A percentile compares a stretch with the other conserved stretches of the same genome.
Conservation (phyloP, 2,888 invertebrate species). For the Chrysomela aeneicollis region DNA sequence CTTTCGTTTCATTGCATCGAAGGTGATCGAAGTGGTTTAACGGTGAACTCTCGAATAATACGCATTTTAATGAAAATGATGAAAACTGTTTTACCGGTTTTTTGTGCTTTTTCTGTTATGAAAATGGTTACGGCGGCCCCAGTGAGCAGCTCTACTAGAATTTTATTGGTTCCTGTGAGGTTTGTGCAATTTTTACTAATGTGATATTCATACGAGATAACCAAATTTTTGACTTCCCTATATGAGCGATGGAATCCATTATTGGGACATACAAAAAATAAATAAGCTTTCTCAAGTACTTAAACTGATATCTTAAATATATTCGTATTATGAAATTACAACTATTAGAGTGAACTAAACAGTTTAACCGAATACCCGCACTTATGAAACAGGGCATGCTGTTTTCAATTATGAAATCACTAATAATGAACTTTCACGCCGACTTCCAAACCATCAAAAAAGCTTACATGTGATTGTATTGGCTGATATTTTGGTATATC, state of each 20-base stretch:
- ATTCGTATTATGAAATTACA: too few relatives aligned
- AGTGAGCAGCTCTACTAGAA: constrained; percentile 3
- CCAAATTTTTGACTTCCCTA: background rate
- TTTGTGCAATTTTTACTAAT: constrained; percentile 3
- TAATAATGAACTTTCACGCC: too few relatives aligned
- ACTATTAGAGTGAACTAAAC: too few relatives aligned
- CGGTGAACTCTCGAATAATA: constrained; percentile 9
- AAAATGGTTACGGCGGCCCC: background rate
- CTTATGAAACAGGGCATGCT: too few relatives aligned
- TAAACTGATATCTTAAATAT: too few relatives aligned
- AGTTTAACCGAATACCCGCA: too few relatives aligned
- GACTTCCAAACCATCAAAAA: too few relatives aligned
- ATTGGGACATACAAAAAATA: too few relatives aligned
- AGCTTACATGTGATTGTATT: too few relatives aligned
- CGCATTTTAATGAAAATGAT: background rate
- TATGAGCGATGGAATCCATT: background rate
- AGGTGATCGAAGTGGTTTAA: constrained; percentile 13
- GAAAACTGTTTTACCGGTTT: constrained; percentile 12
- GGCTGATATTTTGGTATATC: too few relatives aligned
- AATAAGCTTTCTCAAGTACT: too few relatives aligned
- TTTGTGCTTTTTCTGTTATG: constrained; percentile 9
- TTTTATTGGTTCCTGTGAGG: constrained; percentile 18
- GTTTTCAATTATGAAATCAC: too few relatives aligned
- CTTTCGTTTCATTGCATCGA: constrained; percentile 14
- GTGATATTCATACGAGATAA: background rate